These are phyloP conservation scores for Sebastes schlegelii DNA, from an alignment of 2,113 vertebrate genomes.

Conservation along the genomic window DNA sequence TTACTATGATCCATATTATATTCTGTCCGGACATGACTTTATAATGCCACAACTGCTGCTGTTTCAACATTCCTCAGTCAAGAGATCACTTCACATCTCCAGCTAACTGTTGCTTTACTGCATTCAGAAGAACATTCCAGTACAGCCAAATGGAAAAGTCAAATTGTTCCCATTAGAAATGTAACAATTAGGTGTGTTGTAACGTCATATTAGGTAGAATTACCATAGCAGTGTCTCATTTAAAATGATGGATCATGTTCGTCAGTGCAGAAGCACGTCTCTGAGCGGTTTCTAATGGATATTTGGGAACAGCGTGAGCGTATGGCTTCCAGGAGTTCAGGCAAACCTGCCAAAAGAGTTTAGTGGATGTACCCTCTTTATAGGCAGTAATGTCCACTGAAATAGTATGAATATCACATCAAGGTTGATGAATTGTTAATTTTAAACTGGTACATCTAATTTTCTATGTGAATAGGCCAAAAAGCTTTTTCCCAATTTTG, in stretches of 20 bases:
- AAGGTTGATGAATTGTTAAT: neutral
- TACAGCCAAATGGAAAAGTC: neutral
- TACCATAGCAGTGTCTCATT: constrained; percentile 15
- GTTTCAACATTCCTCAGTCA: neutral
- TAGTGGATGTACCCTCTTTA: neutral
- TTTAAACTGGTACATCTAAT: neutral
- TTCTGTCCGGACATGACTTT: neutral
- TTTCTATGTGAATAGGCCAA: neutral
- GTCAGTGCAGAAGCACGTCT: constrained; percentile 3
- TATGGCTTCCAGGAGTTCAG: constrained; percentile 9
- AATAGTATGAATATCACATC: neutral
- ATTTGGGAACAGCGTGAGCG: neutral
- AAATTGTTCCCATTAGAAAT: constrained; percentile 9
- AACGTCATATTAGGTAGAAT: constrained; percentile 1
- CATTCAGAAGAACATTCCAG: neutral
- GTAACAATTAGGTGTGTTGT: constrained; percentile 1
- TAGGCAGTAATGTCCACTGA: neutral
- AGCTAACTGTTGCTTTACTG: neutral
- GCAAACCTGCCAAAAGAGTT: neutral
- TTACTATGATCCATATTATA: neutral
- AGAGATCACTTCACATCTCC: neutral
- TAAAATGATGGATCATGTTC: constrained; percentile 14
- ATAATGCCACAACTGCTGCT: neutral
- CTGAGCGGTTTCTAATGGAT: constrained; percentile 10
- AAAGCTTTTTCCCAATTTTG: neutral